Conservation (phyloP, 2,113 vertebrate species). For the Cebus imitator region DNA sequence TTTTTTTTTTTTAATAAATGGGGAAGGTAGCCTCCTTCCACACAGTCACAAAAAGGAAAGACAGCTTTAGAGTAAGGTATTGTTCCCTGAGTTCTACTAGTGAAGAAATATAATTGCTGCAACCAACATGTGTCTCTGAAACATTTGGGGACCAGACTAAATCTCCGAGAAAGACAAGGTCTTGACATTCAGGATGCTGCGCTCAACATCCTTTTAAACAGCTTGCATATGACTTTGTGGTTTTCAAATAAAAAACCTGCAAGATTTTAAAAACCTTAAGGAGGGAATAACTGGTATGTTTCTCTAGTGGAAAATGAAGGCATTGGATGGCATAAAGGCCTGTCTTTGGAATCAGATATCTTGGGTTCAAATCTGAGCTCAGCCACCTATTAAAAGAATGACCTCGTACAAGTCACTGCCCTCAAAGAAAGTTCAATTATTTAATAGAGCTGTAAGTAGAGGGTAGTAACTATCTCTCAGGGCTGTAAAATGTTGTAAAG, state of each 20-base stretch:
- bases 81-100: slow-evolving; percentile 24
- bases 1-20: slow-evolving; percentile 19
- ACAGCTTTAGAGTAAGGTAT: not conserved
- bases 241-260: slow-evolving; percentile 51
- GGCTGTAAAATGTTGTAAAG: not conserved
- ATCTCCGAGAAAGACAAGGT: slow-evolving; percentile 48
- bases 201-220: slow-evolving; percentile 52
- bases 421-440: slow-evolving; percentile 38
- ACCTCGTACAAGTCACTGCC: not conserved
- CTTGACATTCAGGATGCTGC: slow-evolving; percentile 55
- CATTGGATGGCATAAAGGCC: slow-evolving; percentile 1
- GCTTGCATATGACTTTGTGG: slow-evolving; percentile 28
- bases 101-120: slow-evolving; percentile 20
- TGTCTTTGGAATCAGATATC: slow-evolving; percentile 7
- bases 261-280: slow-evolving; percentile 39
- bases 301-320: slow-evolving; percentile 48
- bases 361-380: slow-evolving; percentile 49
- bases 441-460: not conserved
- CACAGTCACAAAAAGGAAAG: not conserved
- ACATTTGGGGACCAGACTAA: slow-evolving; percentile 3
- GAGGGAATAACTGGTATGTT: slow-evolving; percentile 31
- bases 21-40: slow-evolving; percentile 26
- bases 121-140: not conserved
- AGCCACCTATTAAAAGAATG: slow-evolving; percentile 41
- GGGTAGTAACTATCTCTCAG: not conserved